phyloP scores from a whole-genome alignment of 2,797 vertebrate genomes.

The Anableps anableps region DNA sequence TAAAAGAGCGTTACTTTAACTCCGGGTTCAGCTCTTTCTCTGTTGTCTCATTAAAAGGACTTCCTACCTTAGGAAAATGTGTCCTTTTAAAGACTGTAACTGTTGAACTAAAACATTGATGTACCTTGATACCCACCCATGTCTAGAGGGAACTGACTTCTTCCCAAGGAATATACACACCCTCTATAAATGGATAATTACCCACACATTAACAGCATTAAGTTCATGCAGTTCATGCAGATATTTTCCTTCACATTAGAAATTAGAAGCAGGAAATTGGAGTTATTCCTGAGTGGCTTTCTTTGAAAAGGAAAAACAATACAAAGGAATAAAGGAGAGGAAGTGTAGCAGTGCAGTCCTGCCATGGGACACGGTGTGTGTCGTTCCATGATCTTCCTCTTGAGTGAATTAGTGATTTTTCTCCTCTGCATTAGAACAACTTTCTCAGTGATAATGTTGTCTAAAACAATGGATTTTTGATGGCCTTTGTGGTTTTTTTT shows the following conservation, averaged over 20 bases:
- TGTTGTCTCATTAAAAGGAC: neutral
- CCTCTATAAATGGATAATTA: slow-evolving; percentile 2
- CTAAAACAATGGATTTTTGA: slow-evolving; percentile 38
- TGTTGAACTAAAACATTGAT: neutral
- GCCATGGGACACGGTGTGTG: slow-evolving; percentile 20
- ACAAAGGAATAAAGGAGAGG: slow-evolving; percentile 53
- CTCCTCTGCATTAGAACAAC: slow-evolving; percentile 46
- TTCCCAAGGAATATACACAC: slow-evolving; percentile 23
- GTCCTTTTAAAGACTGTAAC: neutral
- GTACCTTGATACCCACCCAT: neutral
- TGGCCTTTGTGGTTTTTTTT: slow-evolving; percentile 34
- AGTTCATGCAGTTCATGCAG: slow-evolving; percentile 17
- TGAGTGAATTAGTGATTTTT: slow-evolving; percentile 49
- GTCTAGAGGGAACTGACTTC: neutral
- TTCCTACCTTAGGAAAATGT: neutral
- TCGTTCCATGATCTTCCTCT: slow-evolving; percentile 40
- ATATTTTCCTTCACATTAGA: slow-evolving; percentile 49
- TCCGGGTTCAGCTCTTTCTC: neutral
- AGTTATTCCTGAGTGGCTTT: slow-evolving; percentile 62
- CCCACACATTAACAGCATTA: slow-evolving; percentile 27
- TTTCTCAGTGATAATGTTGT: slow-evolving; percentile 48
- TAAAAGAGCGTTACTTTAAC: neutral
- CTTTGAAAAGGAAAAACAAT: slow-evolving; percentile 63
- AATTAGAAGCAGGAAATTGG: slow-evolving; percentile 66
- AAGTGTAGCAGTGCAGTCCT: slow-evolving; percentile 30